phyloP scores from a whole-genome alignment of 2,888 invertebrate species.

The Drosophila paramelanica region DNA sequence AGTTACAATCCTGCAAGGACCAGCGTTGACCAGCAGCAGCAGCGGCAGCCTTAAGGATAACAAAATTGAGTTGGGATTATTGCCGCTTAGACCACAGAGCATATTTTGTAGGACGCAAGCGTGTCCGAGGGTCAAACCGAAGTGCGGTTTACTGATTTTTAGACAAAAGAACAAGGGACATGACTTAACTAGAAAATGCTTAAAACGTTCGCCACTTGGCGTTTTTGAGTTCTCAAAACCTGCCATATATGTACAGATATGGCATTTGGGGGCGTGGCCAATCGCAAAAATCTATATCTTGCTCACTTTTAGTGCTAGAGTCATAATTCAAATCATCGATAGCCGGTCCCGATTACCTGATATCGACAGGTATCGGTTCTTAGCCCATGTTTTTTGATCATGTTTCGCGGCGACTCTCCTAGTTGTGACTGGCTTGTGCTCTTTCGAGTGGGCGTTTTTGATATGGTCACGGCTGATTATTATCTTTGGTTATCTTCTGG shows the following conservation, averaged over 20 bases:
- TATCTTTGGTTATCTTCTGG: constrained; percentile 59
- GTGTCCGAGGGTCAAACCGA: constrained; percentile 44
- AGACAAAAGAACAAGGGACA: constrained; percentile 40
- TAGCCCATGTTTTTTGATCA: too few species aligned
- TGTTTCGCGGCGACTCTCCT: too few species aligned
- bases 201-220: constrained; percentile 46
- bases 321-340: too few species aligned
- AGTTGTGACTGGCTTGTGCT: constrained; percentile 21
- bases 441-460: constrained; percentile 70
- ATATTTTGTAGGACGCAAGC: constrained; percentile 39
- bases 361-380: too few species aligned
- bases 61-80: constrained; percentile 75
- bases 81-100: constrained; percentile 50
- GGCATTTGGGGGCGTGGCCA: too few species aligned
- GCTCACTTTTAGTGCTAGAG: too few species aligned
- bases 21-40: constrained; percentile 17
- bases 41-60: constrained; percentile 7
- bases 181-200: constrained; percentile 73
- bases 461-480: constrained; percentile 80
- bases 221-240: background rate
- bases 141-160: constrained; percentile 10
- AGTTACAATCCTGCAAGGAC: constrained; percentile 21
- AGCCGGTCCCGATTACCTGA: too few species aligned
- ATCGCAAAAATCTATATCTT: too few species aligned
- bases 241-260: too few species aligned